Base-by-base conservation (phyloP, 2,113 vertebrate species). In the Dromaius novaehollandiae region DNA sequence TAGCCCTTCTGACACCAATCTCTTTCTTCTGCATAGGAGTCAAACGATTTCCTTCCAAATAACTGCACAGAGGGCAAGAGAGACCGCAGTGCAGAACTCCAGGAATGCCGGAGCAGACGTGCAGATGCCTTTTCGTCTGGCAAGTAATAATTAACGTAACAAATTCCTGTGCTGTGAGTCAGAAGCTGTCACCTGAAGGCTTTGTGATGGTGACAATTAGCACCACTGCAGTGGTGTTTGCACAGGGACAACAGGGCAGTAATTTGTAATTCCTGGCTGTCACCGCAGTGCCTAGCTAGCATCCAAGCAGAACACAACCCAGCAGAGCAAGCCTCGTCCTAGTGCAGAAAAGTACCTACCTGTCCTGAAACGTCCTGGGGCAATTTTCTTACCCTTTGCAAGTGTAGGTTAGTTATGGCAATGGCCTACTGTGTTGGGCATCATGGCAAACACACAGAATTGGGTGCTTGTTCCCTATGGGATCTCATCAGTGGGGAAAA, bases 121-220 rank as follows among this genome's bases (percentile, higher is more conserved):
- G 51, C 73, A 91, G 86, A 88, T 90, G 85, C 38, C 82, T 73
- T 93, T 94, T 55, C 0, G 13, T 14, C 51, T 76, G 51, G 85
- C 50, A 90, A 93, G 60, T 64, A 91, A 25, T 64, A 95, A 95
- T 95, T 91, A 96, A 89, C 55, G 66, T 53, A 93, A 89, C 74
- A 82, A 94, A 93, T 66, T 86, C 55, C 60, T 61, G 55, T 21
- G 50, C 89, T 88, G 65, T 48, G 82, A 91, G 42, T 78, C 83
- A 78, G 88, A 90, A 91, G 76, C 64, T 91, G 91, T 76, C 89
- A 94, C 93, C 88, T 73, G 93, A 96, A 95, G 82, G 69, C 65
- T 97, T 34, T 0, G 30, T 51, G 69, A 84, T 17, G 55, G 42
- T 64, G 51, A 89, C 88, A 91, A 86, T 94, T 88, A 96, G 56